These are phyloP conservation scores for Leuctra nigra DNA, from an alignment of 2,888 invertebrate genomes.

Conservation along the genomic window DNA sequence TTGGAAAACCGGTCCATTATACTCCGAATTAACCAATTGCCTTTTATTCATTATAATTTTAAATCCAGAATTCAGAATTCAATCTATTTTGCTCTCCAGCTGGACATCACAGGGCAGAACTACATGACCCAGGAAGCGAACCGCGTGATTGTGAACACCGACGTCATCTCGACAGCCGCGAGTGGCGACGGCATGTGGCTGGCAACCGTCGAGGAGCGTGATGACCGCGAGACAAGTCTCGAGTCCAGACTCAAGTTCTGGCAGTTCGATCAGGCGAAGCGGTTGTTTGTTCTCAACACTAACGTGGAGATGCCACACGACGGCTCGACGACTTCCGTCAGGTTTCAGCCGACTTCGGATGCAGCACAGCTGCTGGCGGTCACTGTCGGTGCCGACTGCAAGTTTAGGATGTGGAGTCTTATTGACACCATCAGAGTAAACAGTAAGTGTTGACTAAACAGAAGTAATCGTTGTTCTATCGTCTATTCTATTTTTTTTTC, in stretches of 20 bases:
- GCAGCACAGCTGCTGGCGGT: slow-evolving; percentile 47
- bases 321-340: slow-evolving; percentile 49
- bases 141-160: slow-evolving; percentile 52
- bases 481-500: too few relatives aligned
- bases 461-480: too few relatives aligned
- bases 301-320: slow-evolving; percentile 66
- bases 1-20: too few relatives aligned
- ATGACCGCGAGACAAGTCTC: slow-evolving; percentile 36
- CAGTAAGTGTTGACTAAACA: too few relatives aligned
- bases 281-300: slow-evolving; percentile 62
- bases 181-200: slow-evolving; percentile 63
- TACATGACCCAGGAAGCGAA: slow-evolving; percentile 56
- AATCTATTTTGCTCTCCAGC: too few relatives aligned
- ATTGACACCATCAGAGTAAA: too few relatives aligned
- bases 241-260: slow-evolving; percentile 73
- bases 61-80: too few relatives aligned
- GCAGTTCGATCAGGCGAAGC: slow-evolving; percentile 35
- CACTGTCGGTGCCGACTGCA: slow-evolving; percentile 59
- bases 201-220: slow-evolving; percentile 49
- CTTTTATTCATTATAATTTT: too few relatives aligned
- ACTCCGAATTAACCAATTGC: too few relatives aligned
- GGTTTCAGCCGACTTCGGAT: slow-evolving; percentile 49
- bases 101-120: slow-evolving; percentile 67
- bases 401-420: slow-evolving; percentile 67
- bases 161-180: slow-evolving; percentile 60